Base-by-base conservation (phyloP, 2,888 invertebrate genomes). In the Drosophila ustulata region DNA sequence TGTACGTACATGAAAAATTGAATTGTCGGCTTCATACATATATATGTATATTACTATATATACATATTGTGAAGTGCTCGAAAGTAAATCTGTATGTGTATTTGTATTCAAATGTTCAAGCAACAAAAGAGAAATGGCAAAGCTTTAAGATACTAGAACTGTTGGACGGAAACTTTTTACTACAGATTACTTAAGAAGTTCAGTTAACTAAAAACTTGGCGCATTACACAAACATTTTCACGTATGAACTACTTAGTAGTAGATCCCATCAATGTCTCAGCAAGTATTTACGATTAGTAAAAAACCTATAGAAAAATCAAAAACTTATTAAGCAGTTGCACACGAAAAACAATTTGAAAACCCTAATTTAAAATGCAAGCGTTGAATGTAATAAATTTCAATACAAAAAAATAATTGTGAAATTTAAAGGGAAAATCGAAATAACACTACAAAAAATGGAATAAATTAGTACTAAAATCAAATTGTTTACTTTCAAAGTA, bases 141-240 rank as follows among this genome's bases (percentile, higher is more conserved):
- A 86, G 86, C 86, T 86, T 86, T 86, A 88, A 88, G 78, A 76
- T 71, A 82, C 77, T 80, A 82, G 75, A 80, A 75, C 53, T 59
- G 79, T 71, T 71, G 65, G 62, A 74, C 58, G 69, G 66, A 72
- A 80, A 67, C 62, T 63, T 71, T 72, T 71, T 63, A 52, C 32
- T 71, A n/a, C 45, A 47, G 46, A 32, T 47, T 43, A 32, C 39
- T 46, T 26, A 58, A 56, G 49, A 30, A 39, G 58, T 55, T 71
- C 51, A 9, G 55, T 64, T 62, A 53, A 50, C 45, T 18, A 62
- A 32, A 43, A 55, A 41, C 59, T 61, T 78, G 64, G 75, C 64
- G 59, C 75, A 78, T 47, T 47, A 43, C 9, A 50, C 56, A 65
- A 9, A 39, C 34, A 37, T 28, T 18, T 28, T 11, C 8, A 55